Percentiles rank a stretch among this genome's conserved stretches.
Conservation (phyloP, 2,113 vertebrate genomes). For the Microcebus tavaratra region DNA sequence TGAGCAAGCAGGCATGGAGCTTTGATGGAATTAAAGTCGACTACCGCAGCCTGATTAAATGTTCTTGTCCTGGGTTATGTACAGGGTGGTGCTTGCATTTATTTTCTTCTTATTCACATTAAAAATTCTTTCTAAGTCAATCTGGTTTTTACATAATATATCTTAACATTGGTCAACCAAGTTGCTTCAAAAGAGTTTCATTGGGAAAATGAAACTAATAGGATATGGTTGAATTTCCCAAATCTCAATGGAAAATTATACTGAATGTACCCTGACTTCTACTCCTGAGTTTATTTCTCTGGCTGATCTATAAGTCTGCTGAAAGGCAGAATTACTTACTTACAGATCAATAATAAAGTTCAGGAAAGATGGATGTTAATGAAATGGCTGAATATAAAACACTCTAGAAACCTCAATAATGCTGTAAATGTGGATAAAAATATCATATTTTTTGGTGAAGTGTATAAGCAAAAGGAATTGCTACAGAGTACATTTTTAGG, state of each 20-base stretch:
- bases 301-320: not conserved
- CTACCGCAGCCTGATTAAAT: not conserved
- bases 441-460: constrained; percentile 1
- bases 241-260: constrained; percentile 27
- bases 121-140: not conserved
- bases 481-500: not conserved
- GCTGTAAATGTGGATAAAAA: constrained; percentile 44
- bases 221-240: not conserved
- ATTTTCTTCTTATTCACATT: not conserved
- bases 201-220: constrained; percentile 32
- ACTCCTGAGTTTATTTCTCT: constrained; percentile 33
- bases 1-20: not conserved
- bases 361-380: constrained; percentile 47
- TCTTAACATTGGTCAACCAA: not conserved
- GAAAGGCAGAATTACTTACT: constrained; percentile 47
- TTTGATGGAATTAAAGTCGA: not conserved
- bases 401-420: constrained; percentile 35
- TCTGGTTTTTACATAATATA: not conserved
- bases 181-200: not conserved
- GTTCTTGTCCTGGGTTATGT: not conserved
- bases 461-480: not conserved
- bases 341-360: constrained; percentile 52
- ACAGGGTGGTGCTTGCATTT: not conserved
- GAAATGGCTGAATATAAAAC: constrained; percentile 39
- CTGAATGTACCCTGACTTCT: not conserved